Conservation (phyloP, 2,888 invertebrate genomes). For the Halocaridina rubra region DNA sequence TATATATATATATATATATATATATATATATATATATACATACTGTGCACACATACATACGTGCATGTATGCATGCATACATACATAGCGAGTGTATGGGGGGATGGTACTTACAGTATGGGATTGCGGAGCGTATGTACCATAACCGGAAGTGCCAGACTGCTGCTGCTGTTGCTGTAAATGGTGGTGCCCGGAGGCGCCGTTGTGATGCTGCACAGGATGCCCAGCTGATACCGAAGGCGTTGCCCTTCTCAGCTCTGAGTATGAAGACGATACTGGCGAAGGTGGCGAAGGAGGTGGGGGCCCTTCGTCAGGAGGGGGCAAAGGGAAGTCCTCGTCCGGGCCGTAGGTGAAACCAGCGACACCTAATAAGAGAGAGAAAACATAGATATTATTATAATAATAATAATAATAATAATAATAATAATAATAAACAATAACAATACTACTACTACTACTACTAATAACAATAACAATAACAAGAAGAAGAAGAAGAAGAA, state of each 20-base stretch:
- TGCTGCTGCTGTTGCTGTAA: slow-evolving; percentile 23
- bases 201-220: slow-evolving; percentile 1
- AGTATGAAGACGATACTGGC: slow-evolving; percentile 91
- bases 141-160: slow-evolving; percentile 4
- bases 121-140: slow-evolving; percentile 44
- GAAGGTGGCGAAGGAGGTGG: slow-evolving; percentile 77
- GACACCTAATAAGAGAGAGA: slow-evolving; percentile 2
- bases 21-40: no score
- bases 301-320: slow-evolving; percentile 64
- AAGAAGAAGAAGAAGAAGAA: no score
- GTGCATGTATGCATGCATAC: no score
- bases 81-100: no score
- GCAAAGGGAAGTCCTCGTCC: slow-evolving; percentile 60
- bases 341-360: slow-evolving; percentile 55
- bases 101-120: slow-evolving; percentile 42
- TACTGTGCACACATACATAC: no score
- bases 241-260: slow-evolving; percentile 84
- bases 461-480: no score
- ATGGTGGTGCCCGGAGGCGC: not conserved
- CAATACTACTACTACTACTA: no score
- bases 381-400: no score
- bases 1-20: no score
- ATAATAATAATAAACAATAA: no score
- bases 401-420: no score
- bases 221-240: slow-evolving; percentile 24